Evolutionary conservation across 2,113 vertebrate genomes (phyloP), one percentile per base, ranked within the genome.

Genomic region (Leptosomus discolor): DNA sequence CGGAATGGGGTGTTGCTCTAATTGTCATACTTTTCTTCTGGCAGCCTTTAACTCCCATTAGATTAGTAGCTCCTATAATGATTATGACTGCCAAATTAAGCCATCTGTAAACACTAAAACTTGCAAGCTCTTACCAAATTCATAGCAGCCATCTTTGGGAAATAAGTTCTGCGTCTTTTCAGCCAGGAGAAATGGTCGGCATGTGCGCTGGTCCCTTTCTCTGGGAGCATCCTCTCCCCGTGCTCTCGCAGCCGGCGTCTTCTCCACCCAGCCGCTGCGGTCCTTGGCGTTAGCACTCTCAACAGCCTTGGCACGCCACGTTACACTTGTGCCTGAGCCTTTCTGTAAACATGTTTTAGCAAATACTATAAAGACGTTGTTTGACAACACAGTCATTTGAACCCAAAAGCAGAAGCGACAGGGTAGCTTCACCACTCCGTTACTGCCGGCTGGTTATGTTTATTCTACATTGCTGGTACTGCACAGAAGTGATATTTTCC

Each of bases 101-200:
- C 98, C 98, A 98, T 98, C 98, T 98, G 98, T 97, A 98, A 97
- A 98, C 94, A 96, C 70, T 95, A 97, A 97, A 97, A 94, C 92
- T 91, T 93, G 61, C 43, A 95, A 90, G 92, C 88, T 96, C 87
- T 95, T 85, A 98, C 96, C 93, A 94, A 92, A 97, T 68, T 51
- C 85, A 77, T 71, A 86, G 87, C 56, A 94, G 85, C 95, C 56
- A 32, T 94, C 81, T 68, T 78, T 89, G 87, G 90, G 92, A 90
- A 89, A 68, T 63, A 95, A 91, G 93, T 75, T 97, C 70, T 79
- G 84, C 45, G 36, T 88, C 76, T 94, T 92, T 88, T 82, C 45
- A 85, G n/a, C n/a, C 39, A 78, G 81, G 51, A 84, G 73, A 41
- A 88, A 30, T 46, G 36, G 24, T 36, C 14, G 5, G 37, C 2